A percentile compares a stretch with the other conserved stretches of the same genome.
Evolutionary conservation across 2,888 invertebrate genomes (phyloP).

Genomic region (Macaria liturata): DNA sequence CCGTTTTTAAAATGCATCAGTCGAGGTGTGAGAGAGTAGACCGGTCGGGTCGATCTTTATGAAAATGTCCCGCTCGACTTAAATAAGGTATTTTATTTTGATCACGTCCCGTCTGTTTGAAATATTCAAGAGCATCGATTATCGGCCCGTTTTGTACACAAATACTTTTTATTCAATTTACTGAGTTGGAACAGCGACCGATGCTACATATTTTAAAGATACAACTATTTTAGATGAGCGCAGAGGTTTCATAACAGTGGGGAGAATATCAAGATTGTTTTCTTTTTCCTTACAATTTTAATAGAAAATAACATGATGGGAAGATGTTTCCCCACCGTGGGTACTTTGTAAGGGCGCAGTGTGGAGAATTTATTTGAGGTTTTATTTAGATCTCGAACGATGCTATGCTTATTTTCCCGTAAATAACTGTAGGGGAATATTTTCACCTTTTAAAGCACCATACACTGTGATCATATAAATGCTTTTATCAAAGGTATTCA

Average conservation of each 20-base stretch:
- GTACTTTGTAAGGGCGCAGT: too few species aligned
- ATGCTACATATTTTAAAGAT: constrained; percentile 38
- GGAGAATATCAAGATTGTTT: too few species aligned
- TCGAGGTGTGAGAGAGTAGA: constrained; percentile 47
- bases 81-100: constrained; percentile 57
- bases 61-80: constrained; percentile 18
- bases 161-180: constrained; percentile 74
- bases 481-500: too few species aligned
- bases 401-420: constrained; percentile 4
- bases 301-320: too few species aligned
- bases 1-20: constrained; percentile 52
- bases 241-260: too few species aligned
- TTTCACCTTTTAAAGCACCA: too few species aligned
- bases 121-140: constrained; percentile 78
- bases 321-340: too few species aligned
- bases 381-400: constrained; percentile 9
- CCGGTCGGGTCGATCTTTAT: constrained; percentile 28
- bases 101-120: constrained; percentile 68
- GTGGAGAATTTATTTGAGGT: too few species aligned
- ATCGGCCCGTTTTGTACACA: constrained; percentile 75
- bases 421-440: too few species aligned
- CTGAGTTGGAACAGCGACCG: constrained; percentile 43
- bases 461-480: too few species aligned
- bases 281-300: too few species aligned
- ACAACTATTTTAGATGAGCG: constrained; percentile 34